Evolutionary conservation across 2,888 invertebrate genomes (phyloP).

Genomic region (Corbicula japonica): DNA sequence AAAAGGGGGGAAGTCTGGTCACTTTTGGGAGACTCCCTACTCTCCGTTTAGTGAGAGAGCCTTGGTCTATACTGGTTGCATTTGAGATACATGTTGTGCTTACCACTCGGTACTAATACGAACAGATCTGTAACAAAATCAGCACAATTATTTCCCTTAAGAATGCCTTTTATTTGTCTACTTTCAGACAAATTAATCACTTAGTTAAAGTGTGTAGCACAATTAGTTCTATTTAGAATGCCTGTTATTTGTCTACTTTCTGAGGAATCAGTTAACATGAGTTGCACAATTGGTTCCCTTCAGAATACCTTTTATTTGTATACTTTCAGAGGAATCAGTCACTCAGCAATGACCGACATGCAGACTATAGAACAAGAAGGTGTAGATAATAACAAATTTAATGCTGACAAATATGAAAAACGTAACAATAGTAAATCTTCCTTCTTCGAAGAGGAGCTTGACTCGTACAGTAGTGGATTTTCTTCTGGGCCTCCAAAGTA

Average conservation of each 20-base stretch:
- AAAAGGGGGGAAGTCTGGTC: no score
- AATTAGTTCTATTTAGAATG: no score
- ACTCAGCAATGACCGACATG: conserved; percentile 97
- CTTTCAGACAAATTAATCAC: conserved; percentile 89
- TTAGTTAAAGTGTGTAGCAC: no score
- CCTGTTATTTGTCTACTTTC: conserved; percentile 48
- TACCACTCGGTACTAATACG: no score
- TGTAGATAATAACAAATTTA: conserved; percentile 67
- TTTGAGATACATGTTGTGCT: no score
- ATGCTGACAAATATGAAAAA: conserved; percentile 68
- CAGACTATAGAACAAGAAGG: conserved; percentile 94
- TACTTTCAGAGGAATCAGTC: conserved; percentile 88
- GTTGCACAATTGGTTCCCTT: no score
- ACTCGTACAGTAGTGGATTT: conserved; percentile 77
- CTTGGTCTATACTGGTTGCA: no score
- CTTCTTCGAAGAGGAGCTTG: conserved; percentile 87
- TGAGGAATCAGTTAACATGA: conserved; percentile 91
- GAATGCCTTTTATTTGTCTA: conserved; percentile 21
- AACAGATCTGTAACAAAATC: no score
- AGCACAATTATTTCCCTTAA: no score
- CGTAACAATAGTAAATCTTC: conserved; percentile 74
- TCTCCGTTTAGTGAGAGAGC: no score
- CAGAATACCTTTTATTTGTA: conserved; percentile 21
- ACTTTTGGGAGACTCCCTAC: no score
- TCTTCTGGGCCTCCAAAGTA: conserved; percentile 73